Percentiles rank a stretch among this genome's conserved stretches.
Conservation (phyloP, 2,797 vertebrate species). For the Sternarchorhynchus goeldii region DNA sequence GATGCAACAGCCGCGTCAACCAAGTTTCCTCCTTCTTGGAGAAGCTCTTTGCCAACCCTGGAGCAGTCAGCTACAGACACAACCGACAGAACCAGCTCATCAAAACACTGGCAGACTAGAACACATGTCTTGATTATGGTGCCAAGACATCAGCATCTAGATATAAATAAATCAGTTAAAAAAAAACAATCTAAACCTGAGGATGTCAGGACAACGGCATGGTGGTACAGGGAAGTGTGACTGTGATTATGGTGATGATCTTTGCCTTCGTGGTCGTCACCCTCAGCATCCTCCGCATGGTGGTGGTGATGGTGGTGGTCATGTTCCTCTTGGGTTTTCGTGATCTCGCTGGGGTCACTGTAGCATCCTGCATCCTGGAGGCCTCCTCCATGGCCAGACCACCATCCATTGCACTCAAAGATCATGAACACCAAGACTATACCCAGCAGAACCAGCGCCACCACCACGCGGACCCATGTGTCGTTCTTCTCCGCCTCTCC, state of each 20-base stretch:
- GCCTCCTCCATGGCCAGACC: constrained; percentile 18
- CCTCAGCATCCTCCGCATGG: constrained; percentile 7
- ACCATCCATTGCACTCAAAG: constrained; percentile 48
- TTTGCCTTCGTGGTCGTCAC: constrained; percentile 24
- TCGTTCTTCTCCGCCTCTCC: constrained; percentile 2
- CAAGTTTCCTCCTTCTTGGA: constrained; percentile 67
- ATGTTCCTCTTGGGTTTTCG: constrained; percentile 17
- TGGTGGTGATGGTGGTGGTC: constrained; percentile 35
- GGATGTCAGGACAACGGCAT: constrained; percentile 59
- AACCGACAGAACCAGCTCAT: neutral
- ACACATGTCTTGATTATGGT: neutral
- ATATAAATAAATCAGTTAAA: too few relatives aligned
- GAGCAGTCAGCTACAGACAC: constrained; percentile 66
- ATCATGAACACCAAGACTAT: constrained; percentile 51
- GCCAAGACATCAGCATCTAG: too few relatives aligned
- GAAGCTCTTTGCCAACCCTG: constrained; percentile 62
- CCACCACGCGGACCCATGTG: constrained; percentile 46
- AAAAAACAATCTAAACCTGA: constrained; percentile 49
- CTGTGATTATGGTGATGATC: constrained; percentile 44
- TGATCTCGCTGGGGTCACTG: neutral
- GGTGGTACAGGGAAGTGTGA: constrained; percentile 53
- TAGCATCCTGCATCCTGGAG: neutral
- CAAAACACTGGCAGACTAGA: neutral
- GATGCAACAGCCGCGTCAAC: constrained; percentile 74
- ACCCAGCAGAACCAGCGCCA: constrained; percentile 50